Evolutionary conservation across 2,797 vertebrate genomes (phyloP).

Genomic region (Monodelphis domestica): DNA sequence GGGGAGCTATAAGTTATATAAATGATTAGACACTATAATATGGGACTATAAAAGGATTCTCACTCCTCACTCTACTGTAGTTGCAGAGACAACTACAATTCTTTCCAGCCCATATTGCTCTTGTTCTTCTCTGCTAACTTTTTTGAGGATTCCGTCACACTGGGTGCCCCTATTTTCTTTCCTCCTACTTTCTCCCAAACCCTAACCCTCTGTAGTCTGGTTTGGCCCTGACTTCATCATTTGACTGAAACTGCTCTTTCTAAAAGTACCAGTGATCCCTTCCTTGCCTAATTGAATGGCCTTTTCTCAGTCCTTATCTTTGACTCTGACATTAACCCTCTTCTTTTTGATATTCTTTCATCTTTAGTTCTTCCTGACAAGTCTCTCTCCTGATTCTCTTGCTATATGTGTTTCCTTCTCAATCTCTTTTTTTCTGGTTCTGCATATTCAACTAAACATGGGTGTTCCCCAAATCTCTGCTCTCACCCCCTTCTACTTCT

Average conservation of each 20-base stretch:
- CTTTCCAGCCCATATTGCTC: not conserved
- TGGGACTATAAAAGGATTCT: not conserved
- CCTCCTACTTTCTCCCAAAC: not conserved
- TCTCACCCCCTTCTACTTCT: not conserved
- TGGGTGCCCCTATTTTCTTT: not conserved
- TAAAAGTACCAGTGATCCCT: not conserved
- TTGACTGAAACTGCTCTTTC: no score
- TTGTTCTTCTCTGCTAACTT: not conserved
- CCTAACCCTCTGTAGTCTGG: not conserved
- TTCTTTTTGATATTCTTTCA: not conserved
- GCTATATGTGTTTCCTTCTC: not conserved
- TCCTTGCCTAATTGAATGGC: not conserved
- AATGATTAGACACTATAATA: no score
- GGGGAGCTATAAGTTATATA: no score
- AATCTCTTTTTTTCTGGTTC: not conserved
- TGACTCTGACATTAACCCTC: not conserved
- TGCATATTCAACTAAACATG: not conserved
- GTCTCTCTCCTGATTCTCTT: not conserved
- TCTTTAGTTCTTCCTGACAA: not conserved
- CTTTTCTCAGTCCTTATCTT: not conserved
- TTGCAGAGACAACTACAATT: not conserved
- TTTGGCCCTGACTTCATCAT: not conserved
- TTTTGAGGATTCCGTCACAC: not conserved
- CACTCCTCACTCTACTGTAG: not conserved
- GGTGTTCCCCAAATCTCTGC: not conserved